phyloP scores from a whole-genome alignment of 2,888 invertebrate genomes.

The Pyrrhia umbra region DNA sequence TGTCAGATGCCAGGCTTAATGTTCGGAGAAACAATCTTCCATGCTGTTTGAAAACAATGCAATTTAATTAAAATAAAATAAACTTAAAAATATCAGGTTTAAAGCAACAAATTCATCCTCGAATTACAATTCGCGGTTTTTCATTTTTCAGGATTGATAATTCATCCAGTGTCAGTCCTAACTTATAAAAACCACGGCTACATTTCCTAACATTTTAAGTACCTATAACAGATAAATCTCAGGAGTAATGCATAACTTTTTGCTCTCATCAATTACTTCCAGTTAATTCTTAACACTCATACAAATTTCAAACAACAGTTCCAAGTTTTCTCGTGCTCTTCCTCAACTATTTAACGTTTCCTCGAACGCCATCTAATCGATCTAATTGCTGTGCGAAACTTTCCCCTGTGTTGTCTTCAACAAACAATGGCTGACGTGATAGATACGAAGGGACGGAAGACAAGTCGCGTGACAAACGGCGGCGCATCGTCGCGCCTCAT shows the following conservation, averaged over 20 bases:
- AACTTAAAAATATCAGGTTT: too few relatives aligned
- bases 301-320: slow-evolving; percentile 42
- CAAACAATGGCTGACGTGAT: slow-evolving; percentile 72
- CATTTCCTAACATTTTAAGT: too few relatives aligned
- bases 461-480: slow-evolving; percentile 46
- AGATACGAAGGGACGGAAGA: slow-evolving; percentile 67
- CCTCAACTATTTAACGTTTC: slow-evolving; percentile 57
- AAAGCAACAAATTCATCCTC: too few relatives aligned
- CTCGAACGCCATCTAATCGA: slow-evolving; percentile 65
- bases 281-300: slow-evolving; percentile 19
- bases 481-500: slow-evolving; percentile 32
- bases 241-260: background rate
- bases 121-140: too few relatives aligned
- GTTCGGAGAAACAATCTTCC: too few relatives aligned
- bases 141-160: too few relatives aligned
- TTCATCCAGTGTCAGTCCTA: too few relatives aligned
- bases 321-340: slow-evolving; percentile 48
- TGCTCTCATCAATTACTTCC: background rate
- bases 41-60: too few relatives aligned
- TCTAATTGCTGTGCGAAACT: slow-evolving; percentile 74
- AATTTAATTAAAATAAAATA: too few relatives aligned
- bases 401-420: slow-evolving; percentile 66
- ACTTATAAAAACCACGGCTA: too few relatives aligned
- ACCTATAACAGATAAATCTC: too few relatives aligned
- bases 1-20: too few relatives aligned